These are phyloP conservation scores for Polymixis flavicincta DNA, from an alignment of 2,888 invertebrate genomes.

Conservation along the genomic window DNA sequence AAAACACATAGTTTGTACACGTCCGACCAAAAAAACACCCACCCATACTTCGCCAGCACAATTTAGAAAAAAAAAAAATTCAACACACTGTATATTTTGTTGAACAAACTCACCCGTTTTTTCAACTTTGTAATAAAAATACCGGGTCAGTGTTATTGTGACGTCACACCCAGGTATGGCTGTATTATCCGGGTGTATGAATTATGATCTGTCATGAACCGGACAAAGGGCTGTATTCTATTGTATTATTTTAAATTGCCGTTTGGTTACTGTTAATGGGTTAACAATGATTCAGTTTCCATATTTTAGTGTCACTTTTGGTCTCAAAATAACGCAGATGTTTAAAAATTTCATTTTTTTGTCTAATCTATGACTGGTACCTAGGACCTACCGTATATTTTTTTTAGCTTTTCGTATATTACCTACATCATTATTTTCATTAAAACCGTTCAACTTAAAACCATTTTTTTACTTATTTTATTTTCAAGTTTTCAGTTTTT, in stretches of 20 bases:
- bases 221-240: conserved; percentile 17
- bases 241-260: conserved; percentile 20
- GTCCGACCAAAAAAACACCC: not conserved
- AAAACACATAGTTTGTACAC: not conserved
- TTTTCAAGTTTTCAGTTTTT: too few relatives aligned
- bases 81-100: not conserved
- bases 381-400: too few relatives aligned
- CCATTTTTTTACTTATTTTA: too few relatives aligned
- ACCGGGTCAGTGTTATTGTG: conserved; percentile 1
- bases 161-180: conserved; percentile 37
- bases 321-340: not conserved
- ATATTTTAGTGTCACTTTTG: not conserved
- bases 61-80: too few relatives aligned
- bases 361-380: too few relatives aligned
- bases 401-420: too few relatives aligned
- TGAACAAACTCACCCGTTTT: conserved; percentile 4
- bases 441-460: too few relatives aligned
- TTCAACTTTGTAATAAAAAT: conserved; percentile 25
- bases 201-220: conserved; percentile 35
- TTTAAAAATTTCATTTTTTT: too few relatives aligned
- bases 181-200: conserved; percentile 34
- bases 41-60: not conserved
- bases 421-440: too few relatives aligned
- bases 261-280: not conserved
- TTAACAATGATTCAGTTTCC: not conserved